Conservation (phyloP, 2,113 vertebrate species). For the Misgurnus mizolepis region DNA sequence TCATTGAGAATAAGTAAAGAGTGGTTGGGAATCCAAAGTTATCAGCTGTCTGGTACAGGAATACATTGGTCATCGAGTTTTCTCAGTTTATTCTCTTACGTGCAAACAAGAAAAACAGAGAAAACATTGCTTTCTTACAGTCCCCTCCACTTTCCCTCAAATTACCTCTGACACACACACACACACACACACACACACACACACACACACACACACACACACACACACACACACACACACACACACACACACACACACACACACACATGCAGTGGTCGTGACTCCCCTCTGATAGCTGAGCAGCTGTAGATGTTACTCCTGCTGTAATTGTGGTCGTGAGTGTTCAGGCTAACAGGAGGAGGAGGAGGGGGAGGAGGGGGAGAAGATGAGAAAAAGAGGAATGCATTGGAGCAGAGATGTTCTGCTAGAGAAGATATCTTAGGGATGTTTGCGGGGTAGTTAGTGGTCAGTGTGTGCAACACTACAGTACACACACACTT, state of each 20-base stretch:
- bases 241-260: background rate
- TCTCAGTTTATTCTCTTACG: background rate
- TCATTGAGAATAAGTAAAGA: conserved; percentile 23
- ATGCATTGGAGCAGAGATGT: background rate
- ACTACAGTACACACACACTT: background rate
- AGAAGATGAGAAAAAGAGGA: conserved; percentile 13
- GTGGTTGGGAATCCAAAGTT: background rate
- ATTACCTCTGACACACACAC: background rate
- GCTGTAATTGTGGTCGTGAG: conserved; percentile 60
- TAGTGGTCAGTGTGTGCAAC: conserved; percentile 11
- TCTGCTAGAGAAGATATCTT: background rate
- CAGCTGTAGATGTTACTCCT: conserved; percentile 59
- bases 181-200: background rate
- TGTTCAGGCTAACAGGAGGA: conserved; percentile 51
- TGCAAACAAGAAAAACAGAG: background rate
- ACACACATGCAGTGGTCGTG: conserved; percentile 23
- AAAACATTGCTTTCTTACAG: background rate
- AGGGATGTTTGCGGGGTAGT: background rate
- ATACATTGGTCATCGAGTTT: background rate
- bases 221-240: background rate
- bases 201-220: too few relatives aligned
- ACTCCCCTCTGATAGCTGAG: conserved; percentile 50
- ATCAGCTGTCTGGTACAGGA: background rate
- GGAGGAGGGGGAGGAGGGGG: background rate
- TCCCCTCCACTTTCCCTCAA: conserved; percentile 11